Conservation (phyloP, 2,113 vertebrate genomes). For the Anseranas semipalmata region DNA sequence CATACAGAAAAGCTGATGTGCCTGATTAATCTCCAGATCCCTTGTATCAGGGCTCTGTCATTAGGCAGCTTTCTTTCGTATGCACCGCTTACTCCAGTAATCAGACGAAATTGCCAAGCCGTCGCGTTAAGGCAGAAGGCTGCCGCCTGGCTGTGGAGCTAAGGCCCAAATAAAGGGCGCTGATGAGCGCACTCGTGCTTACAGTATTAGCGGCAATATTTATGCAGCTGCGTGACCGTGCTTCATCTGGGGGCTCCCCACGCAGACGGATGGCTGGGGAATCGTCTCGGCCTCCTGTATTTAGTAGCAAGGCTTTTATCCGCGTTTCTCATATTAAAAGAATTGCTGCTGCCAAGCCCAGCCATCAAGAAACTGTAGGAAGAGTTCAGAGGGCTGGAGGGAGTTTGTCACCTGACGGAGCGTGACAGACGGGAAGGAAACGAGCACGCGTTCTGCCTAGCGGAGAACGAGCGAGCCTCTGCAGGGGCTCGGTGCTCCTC, state of each 20-base stretch:
- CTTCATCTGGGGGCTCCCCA: neutral
- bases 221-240: accelerated
- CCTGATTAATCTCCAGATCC: neutral
- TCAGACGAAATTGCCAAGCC: neutral
- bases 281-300: neutral
- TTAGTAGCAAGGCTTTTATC: neutral
- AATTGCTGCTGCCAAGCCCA: neutral
- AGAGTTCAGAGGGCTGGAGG: neutral
- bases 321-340: accelerated
- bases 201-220: neutral
- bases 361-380: accelerated
- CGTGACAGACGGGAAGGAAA: neutral
- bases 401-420: neutral
- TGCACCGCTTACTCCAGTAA: neutral
- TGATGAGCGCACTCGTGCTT: neutral
- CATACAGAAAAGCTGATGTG: neutral
- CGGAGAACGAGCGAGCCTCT: neutral
- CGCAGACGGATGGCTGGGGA: neutral
- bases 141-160: neutral
- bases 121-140: neutral
- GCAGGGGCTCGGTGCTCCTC: neutral
- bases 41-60: neutral
- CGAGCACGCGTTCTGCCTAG: neutral
- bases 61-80: neutral
- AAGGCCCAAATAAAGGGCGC: neutral